Base-by-base conservation (phyloP, 2,888 invertebrate genomes). In the Cerceris rybyensis region DNA sequence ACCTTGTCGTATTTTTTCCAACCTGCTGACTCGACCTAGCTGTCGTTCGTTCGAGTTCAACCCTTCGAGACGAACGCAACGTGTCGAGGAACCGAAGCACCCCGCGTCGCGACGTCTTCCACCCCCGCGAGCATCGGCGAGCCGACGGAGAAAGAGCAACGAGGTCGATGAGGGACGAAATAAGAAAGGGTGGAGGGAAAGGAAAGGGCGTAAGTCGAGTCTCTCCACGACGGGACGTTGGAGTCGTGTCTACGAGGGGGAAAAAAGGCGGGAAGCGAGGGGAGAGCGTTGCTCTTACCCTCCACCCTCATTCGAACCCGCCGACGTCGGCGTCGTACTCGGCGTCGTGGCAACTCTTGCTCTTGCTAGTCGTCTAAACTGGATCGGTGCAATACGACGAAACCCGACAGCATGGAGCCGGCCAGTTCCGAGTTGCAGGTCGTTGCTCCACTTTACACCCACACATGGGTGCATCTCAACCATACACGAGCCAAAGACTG, bases 361-460 rank as follows among this genome's bases (percentile, higher is more conserved):
- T 59, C 54, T 28, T 28, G 2, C 46, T 17, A 61, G 66, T 64
- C 78, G 78, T 59, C 72, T 79, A 74, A 88, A 86, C 86, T 84
- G 80, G 80, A 83, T 88, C 86, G 86, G 84, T 85, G 87, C 87
- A 86, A 82, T 86, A 86, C 86, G 81, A 84, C 80, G 87, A 87
- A 86, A 85, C 83, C 87, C 89, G 90, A 88, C 89, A 88, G 83
- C 85, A 81, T 75, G 90, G 89, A 89, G 90, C 90, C 89, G 83
- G 81, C 85, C 81, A 86, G 87, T 85, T 90, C 86, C 85, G 84
- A 86, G 83, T 85, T 81, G 75, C 80, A 85, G 91, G 90, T 90
- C 90, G 87, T 90, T 90, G 91, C 87, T 90, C 91, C 78, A 91
- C 88, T 91, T 91, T 86, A 28, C 85, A 68, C 67, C 65, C 60